Conservation (phyloP, 2,888 invertebrate species). For the Alcis repandata region DNA sequence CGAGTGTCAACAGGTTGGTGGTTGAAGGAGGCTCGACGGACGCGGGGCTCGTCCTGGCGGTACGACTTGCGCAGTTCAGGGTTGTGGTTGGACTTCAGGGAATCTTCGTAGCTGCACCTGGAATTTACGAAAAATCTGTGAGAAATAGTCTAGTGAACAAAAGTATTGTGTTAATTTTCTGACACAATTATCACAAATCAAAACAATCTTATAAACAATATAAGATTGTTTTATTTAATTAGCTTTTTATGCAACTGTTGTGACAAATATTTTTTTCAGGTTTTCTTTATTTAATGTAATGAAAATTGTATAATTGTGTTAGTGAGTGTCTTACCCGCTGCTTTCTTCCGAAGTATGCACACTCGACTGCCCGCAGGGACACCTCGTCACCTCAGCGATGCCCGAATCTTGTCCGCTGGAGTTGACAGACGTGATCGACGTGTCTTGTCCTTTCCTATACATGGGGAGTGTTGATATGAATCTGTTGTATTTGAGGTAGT, state of each 20-base stretch:
- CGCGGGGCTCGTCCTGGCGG: slow-evolving; percentile 66
- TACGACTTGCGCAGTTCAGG: slow-evolving; percentile 67
- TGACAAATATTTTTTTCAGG: too few relatives aligned
- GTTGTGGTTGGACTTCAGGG: slow-evolving; percentile 89
- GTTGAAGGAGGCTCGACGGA: slow-evolving; percentile 75
- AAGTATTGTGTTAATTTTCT: too few relatives aligned
- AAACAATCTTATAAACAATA: too few relatives aligned
- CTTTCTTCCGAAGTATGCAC: slow-evolving; percentile 90
- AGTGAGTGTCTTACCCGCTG: slow-evolving; percentile 85
- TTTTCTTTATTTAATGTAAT: too few relatives aligned
- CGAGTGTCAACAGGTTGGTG: slow-evolving; percentile 72
- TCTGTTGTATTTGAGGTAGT: slow-evolving; percentile 17
- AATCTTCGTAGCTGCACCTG: slow-evolving; percentile 93
- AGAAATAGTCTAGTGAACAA: too few relatives aligned
- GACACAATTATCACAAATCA: too few relatives aligned
- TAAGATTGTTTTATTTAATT: too few relatives aligned
- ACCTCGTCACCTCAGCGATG: slow-evolving; percentile 86
- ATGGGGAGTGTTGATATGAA: slow-evolving; percentile 41
- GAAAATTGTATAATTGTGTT: background rate
- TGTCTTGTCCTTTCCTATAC: slow-evolving; percentile 86
- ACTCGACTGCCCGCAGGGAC: slow-evolving; percentile 89
- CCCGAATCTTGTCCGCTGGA: slow-evolving; percentile 94
- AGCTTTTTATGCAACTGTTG: too few relatives aligned
- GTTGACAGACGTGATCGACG: slow-evolving; percentile 92
- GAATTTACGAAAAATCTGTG: slow-evolving; percentile 35